phyloP scores from a whole-genome alignment of 2,113 vertebrate genomes.

The Neoarius graeffei region DNA sequence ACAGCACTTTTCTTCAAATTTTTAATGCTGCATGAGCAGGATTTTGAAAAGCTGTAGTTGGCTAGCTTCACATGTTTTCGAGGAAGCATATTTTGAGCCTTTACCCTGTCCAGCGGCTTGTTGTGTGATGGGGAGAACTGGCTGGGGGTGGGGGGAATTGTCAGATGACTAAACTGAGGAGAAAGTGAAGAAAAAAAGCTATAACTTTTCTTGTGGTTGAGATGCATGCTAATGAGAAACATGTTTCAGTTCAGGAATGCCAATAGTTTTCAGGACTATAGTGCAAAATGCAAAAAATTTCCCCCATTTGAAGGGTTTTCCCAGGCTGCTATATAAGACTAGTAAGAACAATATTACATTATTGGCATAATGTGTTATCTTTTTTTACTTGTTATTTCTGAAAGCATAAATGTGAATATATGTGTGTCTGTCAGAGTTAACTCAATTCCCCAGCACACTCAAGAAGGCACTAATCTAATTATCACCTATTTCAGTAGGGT shows the following conservation, averaged over 20 bases:
- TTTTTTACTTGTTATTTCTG: not conserved
- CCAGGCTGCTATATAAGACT: not conserved
- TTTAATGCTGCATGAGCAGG: not conserved
- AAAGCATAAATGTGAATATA: not conserved
- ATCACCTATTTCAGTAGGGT: constrained; percentile 34
- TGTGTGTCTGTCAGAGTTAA: not conserved
- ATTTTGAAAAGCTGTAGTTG: not conserved
- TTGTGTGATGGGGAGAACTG: not conserved
- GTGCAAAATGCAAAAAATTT: not conserved
- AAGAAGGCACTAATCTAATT: constrained; percentile 45
- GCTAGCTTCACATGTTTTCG: not conserved
- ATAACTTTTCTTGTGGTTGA: not conserved
- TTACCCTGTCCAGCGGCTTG: not conserved
- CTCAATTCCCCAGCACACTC: constrained; percentile 5
- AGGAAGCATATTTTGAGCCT: not conserved
- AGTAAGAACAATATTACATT: not conserved
- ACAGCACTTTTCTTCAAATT: not conserved
- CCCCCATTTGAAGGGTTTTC: not conserved
- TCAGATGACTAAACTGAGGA: not conserved
- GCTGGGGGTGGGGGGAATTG: too few species aligned
- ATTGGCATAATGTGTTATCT: not conserved
- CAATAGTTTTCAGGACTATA: not conserved
- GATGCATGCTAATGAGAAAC: not conserved
- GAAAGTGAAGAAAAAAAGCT: not conserved
- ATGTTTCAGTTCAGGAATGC: not conserved